Base-by-base conservation (phyloP, 1,140 invertebrate genomes). In the Leptopilina boulardi region DNA sequence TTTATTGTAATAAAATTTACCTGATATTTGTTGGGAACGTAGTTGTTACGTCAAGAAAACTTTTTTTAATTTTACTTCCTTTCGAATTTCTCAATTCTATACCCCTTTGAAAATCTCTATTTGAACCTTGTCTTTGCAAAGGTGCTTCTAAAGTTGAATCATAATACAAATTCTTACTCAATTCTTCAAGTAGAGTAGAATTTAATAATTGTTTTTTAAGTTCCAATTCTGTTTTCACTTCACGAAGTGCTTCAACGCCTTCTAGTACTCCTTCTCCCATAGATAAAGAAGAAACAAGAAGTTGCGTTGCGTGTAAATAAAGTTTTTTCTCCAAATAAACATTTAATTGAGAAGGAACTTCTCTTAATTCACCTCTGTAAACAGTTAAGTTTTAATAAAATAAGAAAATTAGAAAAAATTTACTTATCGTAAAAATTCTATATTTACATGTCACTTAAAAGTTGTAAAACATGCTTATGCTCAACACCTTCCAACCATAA, bases 401-500 rank as follows among this genome's bases (percentile, higher is more conserved):
- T 59, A 5, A 26, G 15, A 78, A 73, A 79, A 72, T 56, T 19
- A 21, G 42, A 78, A 70, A 42, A 21, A 13, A 54, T 80, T 47
- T 59, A n/a, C 44, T 42, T 70, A 71, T 74, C 1, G 8, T 42
- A 75, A 21, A 30, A 47, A 38, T 30, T 47, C 10, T 34, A 9
- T 72, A 86, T 93, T 93, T 92, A 97, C 96, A 98, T 97, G 91
- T 98, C 96, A 83, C 97, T 96, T 38, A 98, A 90, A 87, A 98
- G 93, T 77, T 96, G 92, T 19, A 98, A 89, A 77, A 97, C 95
- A 88, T 98, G 95, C 86, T 98, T 97, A 84, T 99, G 97, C 87
- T 99, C 96, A 18, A 98, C 93, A 5, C 97, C 96, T 90, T 99
- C 97, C 0, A 96, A 91, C 96, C 97, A 99, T 71, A 99, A 92